Base-by-base conservation (phyloP, 2,797 vertebrate genomes). In the Scarus forsteni region DNA sequence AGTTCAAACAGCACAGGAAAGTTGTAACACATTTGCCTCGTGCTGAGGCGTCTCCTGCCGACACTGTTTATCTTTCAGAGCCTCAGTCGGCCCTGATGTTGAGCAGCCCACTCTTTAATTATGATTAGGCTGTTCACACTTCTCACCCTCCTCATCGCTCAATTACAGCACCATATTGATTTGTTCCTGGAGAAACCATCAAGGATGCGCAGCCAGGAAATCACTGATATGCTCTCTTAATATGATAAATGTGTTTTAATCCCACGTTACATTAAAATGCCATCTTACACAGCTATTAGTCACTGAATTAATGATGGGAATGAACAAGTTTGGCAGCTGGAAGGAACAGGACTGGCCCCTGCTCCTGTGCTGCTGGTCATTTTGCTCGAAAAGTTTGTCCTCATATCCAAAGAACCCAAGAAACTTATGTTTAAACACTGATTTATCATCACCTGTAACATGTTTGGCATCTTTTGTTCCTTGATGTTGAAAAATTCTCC, bases 241-340 rank as follows among this genome's bases (percentile, higher is more conserved):
- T 95, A 91, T 95, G 94, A 95, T 94, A 90, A 95, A 95, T 95
- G 95, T 86, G 70, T 93, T 94, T 95, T 93, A 94, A 94, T 95
- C 85, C 89, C 40, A 78, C 74, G 59, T 92, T 93, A 88, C 93
- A 93, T 95, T 95, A 94, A 93, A 93, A 93, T 79, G 89, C 93
- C 92, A 93, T 93, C 83, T 88, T 81, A 89, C 78, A 57, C 89
- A 70, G 89, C 88, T 92, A 95, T 94, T 94, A 92, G 86, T 91
- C 85, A 85, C 77, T 83, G 85, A 94, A 94, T 94, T 94, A 93
- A 95, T 94, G 92, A 93, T 92, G 70, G 84, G 88, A 92, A 93
- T 93, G 87, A 94, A 91, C 81, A 52, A 69, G 77, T 89, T 89
- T 93, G 94, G 87, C 94, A 93, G 89, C 90, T 85, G 85, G 81